phyloP scores from a whole-genome alignment of 2,888 invertebrate species.

The Byasa hedistus region DNA sequence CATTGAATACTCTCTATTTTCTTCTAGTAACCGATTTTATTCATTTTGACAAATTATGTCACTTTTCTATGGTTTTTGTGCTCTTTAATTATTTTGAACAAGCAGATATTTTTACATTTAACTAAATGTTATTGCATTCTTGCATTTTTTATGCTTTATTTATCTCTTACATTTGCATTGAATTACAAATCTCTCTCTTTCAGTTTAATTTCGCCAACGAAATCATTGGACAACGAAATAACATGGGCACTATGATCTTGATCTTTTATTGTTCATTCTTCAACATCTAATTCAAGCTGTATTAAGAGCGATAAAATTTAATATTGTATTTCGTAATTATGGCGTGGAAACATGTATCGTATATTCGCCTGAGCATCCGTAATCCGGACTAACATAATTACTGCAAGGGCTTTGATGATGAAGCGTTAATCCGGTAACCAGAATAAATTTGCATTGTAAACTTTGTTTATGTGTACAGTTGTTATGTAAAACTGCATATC shows the following conservation, averaged over 20 bases:
- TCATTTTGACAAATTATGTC: too few relatives aligned
- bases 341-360: conserved; percentile 28
- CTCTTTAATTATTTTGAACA: too few relatives aligned
- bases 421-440: conserved; percentile 67
- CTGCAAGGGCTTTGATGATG: conserved; percentile 68
- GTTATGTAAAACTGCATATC: conserved; percentile 26
- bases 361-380: conserved; percentile 30
- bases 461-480: conserved; percentile 30
- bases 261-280: background rate
- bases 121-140: too few relatives aligned
- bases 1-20: too few relatives aligned
- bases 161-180: too few relatives aligned
- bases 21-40: too few relatives aligned
- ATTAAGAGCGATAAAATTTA: conserved; percentile 22
- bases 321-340: conserved; percentile 29
- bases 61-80: too few relatives aligned
- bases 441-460: conserved; percentile 75
- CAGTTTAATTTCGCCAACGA: background rate
- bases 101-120: too few relatives aligned
- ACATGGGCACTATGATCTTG: background rate
- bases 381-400: conserved; percentile 60
- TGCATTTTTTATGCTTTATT: too few relatives aligned
- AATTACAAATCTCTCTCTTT: too few relatives aligned
- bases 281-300: conserved; percentile 4
- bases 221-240: background rate